Evolutionary conservation across 2,113 vertebrate genomes (phyloP).

Genomic region (Neogale vison): DNA sequence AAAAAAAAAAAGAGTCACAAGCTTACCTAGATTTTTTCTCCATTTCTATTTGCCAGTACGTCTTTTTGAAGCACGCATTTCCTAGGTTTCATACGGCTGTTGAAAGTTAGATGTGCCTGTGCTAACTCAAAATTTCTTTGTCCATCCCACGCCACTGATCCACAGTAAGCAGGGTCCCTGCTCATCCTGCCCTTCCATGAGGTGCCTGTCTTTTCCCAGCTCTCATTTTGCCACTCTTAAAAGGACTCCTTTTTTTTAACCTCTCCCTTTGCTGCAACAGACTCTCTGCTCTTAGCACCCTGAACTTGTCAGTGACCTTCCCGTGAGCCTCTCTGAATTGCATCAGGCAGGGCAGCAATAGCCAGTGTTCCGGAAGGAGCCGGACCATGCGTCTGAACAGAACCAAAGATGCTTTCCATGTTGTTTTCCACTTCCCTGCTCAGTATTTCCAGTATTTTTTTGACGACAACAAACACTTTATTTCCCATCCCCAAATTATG

Average conservation of each 20-base stretch:
- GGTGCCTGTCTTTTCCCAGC: not conserved
- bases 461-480: conserved; percentile 46
- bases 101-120: not conserved
- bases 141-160: not conserved
- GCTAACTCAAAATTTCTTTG: not conserved
- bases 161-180: not conserved
- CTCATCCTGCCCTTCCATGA: not conserved
- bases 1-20: not conserved
- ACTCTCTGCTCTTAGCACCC: not conserved
- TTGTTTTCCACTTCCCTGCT: conserved; percentile 19
- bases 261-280: not conserved
- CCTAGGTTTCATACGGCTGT: not conserved
- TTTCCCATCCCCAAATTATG: conserved; percentile 7
- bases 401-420: not conserved
- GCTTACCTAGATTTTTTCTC: not conserved
- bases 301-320: not conserved
- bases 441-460: conserved; percentile 19
- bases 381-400: not conserved
- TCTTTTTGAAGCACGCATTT: not conserved
- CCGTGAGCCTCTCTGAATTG: not conserved
- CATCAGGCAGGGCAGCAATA: not conserved
- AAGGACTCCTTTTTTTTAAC: not conserved
- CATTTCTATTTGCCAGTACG: not conserved
- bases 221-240: not conserved
- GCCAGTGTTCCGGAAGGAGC: not conserved